Evolutionary conservation across 2,888 invertebrate genomes (phyloP).

Genomic region (Caenorhabditis macrosperma): DNA sequence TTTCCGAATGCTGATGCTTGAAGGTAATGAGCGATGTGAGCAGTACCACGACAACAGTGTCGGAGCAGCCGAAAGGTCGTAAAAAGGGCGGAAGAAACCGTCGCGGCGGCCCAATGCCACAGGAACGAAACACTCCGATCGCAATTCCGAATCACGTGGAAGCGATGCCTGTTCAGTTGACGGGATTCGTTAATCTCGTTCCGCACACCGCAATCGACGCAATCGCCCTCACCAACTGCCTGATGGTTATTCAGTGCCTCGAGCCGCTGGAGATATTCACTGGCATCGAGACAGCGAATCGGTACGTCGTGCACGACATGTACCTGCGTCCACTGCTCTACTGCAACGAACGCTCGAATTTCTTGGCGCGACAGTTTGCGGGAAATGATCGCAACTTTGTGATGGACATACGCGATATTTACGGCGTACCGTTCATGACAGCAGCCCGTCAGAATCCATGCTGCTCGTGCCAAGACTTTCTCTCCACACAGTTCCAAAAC

Average conservation of each 20-base stretch:
- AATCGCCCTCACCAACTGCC: slow-evolving; percentile 31
- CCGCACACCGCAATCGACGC: slow-evolving; percentile 39
- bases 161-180: slow-evolving; percentile 28
- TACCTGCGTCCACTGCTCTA: slow-evolving; percentile 41
- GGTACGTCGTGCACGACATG: slow-evolving; percentile 50
- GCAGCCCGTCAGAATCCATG: slow-evolving; percentile 16
- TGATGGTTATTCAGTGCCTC: slow-evolving; percentile 34
- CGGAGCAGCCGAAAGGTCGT: background rate
- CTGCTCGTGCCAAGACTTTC: slow-evolving; percentile 9
- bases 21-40: no score
- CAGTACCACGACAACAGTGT: no score
- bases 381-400: slow-evolving; percentile 21
- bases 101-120: slow-evolving; percentile 9
- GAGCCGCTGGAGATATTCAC: slow-evolving; percentile 42
- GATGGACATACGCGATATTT: slow-evolving; percentile 34
- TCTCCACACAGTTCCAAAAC: slow-evolving; percentile 12
- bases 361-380: background rate
- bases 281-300: slow-evolving; percentile 32
- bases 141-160: slow-evolving; percentile 23
- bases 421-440: slow-evolving; percentile 25
- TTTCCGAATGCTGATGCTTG: no score
- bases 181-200: slow-evolving; percentile 19
- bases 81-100: slow-evolving; percentile 1
- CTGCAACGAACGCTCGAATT: slow-evolving; percentile 30
- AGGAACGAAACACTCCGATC: background rate